Percentiles rank a stretch among this genome's conserved stretches.
Evolutionary conservation across 2,888 invertebrate genomes (phyloP).

Genomic region (Blastobasis lacticolella): DNA sequence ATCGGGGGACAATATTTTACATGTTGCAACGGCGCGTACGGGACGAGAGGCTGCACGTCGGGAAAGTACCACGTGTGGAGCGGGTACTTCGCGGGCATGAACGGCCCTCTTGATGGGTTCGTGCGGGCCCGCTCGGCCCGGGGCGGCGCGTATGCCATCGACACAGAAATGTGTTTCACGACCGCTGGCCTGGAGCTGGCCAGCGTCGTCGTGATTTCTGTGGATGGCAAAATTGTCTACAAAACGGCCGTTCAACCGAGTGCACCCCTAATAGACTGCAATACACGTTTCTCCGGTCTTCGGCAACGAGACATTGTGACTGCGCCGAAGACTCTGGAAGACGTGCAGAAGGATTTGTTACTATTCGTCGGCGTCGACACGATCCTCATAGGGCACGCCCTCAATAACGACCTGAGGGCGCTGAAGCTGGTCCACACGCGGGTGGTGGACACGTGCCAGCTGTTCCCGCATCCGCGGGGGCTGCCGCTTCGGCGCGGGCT

Average conservation of each 20-base stretch:
- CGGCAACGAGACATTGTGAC: conserved; percentile 73
- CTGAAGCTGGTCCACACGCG: conserved; percentile 87
- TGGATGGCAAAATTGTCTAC: conserved; percentile 84
- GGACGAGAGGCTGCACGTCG: conserved; percentile 77
- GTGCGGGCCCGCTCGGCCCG: conserved; percentile 73
- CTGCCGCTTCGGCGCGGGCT: conserved; percentile 89
- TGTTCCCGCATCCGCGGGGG: conserved; percentile 90
- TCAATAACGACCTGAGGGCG: conserved; percentile 94
- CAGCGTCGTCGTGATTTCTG: conserved; percentile 87
- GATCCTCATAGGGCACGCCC: conserved; percentile 94
- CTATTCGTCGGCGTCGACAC: conserved; percentile 86
- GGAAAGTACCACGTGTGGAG: conserved; percentile 85
- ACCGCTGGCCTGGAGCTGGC: conserved; percentile 89
- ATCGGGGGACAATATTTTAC: conserved; percentile 65
- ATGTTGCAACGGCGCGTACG: conserved; percentile 76
- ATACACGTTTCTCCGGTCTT: conserved; percentile 96
- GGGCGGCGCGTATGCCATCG: conserved; percentile 85
- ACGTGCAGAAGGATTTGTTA: conserved; percentile 91
- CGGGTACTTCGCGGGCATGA: conserved; percentile 79
- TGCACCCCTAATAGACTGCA: conserved; percentile 90
- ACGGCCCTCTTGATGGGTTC: conserved; percentile 82
- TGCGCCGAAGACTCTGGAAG: conserved; percentile 80
- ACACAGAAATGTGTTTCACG: conserved; percentile 98
- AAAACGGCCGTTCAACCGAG: conserved; percentile 90
- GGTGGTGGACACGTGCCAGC: conserved; percentile 91